These are phyloP conservation scores for Chrysochloris asiatica DNA, from an alignment of 2,113 vertebrate genomes.

Conservation along the genomic window DNA sequence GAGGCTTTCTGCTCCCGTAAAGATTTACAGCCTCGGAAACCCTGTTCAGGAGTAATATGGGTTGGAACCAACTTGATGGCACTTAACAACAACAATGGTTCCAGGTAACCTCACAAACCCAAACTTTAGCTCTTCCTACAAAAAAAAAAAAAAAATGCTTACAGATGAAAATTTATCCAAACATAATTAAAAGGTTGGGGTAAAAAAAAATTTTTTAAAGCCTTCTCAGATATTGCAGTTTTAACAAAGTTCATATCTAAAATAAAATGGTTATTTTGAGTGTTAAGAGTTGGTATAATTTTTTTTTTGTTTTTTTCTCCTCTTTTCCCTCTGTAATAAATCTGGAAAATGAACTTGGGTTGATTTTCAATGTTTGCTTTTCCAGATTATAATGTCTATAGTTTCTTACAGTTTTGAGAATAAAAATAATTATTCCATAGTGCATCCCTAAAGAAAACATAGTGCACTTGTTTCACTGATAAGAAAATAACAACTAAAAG, in stretches of 20 bases:
- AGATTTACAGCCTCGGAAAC: no score
- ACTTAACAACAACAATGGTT: no score
- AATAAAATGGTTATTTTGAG: constrained; percentile 44
- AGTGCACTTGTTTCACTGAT: neutral
- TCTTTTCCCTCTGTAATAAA: neutral
- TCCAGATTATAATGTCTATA: constrained; percentile 32
- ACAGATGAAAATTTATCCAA: constrained; percentile 19
- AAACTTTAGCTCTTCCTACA: constrained; percentile 24
- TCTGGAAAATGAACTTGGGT: neutral
- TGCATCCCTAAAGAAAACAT: neutral
- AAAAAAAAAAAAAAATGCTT: neutral
- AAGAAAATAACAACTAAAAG: constrained; percentile 23
- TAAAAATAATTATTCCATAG: neutral
- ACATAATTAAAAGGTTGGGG: constrained; percentile 1
- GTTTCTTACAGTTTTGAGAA: neutral
- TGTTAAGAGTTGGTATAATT: constrained; percentile 15
- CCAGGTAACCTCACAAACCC: no score
- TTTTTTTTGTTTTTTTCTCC: neutral
- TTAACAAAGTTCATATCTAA: constrained; percentile 19
- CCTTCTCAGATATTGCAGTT: constrained; percentile 40
- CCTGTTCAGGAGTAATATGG: no score
- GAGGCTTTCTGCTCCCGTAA: no score
- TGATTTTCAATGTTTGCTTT: neutral
- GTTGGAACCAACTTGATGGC: no score
- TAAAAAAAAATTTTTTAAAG: neutral